A percentile compares a stretch with the other conserved stretches of the same genome.
phyloP scores from a whole-genome alignment of 2,113 vertebrate species.

The Beaufortia kweichowensis region DNA sequence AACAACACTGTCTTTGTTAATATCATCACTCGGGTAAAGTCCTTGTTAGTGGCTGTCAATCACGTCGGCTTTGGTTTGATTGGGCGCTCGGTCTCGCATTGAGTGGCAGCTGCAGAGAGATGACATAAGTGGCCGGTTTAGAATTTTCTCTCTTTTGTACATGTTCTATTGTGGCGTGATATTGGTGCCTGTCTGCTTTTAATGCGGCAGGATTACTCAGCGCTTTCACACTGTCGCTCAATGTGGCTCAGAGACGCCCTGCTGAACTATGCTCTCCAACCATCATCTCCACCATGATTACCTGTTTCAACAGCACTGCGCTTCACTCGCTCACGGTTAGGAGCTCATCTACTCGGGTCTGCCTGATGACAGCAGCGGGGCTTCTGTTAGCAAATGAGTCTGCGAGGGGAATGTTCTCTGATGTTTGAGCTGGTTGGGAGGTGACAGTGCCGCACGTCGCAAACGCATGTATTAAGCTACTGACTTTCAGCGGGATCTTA shows the following conservation, averaged over 20 bases:
- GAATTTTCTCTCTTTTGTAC: constrained; percentile 42
- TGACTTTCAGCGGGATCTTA: constrained; percentile 25
- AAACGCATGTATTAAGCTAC: constrained; percentile 8
- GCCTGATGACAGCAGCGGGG: constrained; percentile 39
- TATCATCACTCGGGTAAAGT: constrained; percentile 47
- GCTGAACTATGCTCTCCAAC: constrained; percentile 54
- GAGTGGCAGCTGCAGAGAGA: constrained; percentile 50
- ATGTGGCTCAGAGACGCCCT: constrained; percentile 45
- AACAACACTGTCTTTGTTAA: constrained; percentile 30
- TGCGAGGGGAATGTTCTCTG: constrained; percentile 29
- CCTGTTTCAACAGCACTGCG: constrained; percentile 61
- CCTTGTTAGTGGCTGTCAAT: constrained; percentile 45
- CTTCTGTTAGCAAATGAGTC: constrained; percentile 35
- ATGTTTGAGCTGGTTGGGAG: constrained; percentile 19
- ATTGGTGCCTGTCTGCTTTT: constrained; percentile 51
- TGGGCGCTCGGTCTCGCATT: constrained; percentile 39
- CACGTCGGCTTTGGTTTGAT: constrained; percentile 37
- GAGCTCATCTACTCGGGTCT: constrained; percentile 53
- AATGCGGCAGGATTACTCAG: constrained; percentile 66
- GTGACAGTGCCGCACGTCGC: background rate
- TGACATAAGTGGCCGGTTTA: constrained; percentile 54
- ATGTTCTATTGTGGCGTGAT: constrained; percentile 40
- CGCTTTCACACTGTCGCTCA: constrained; percentile 61
- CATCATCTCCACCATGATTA: constrained; percentile 63
- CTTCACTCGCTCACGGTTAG: constrained; percentile 35